Conservation (phyloP, 1,140 invertebrate genomes). For the Dinoponera quadriceps region DNA sequence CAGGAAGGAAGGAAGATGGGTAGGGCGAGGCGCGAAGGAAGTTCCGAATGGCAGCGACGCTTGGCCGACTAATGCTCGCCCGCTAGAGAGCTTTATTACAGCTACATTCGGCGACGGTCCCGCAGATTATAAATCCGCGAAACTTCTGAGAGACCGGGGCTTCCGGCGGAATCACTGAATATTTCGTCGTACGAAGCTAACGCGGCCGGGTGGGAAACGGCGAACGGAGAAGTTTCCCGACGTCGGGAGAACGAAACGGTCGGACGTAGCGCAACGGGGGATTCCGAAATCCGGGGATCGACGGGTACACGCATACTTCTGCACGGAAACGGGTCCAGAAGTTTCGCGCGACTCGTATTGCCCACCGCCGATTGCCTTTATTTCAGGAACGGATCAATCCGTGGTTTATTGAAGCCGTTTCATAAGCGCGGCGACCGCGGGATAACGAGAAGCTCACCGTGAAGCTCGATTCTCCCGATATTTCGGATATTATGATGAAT, state of each 20-base stretch:
- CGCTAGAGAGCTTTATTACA: constrained; percentile 18
- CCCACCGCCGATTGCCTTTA: neutral
- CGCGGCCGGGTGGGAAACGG: neutral
- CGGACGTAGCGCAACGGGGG: neutral
- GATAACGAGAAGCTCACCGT: too few species aligned
- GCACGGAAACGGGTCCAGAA: constrained; percentile 20
- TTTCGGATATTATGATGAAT: too few species aligned
- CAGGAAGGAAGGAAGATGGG: neutral
- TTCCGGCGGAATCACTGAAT: constrained; percentile 69
- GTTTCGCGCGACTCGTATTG: constrained; percentile 8
- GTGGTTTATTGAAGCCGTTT: neutral
- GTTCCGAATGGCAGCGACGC: neutral
- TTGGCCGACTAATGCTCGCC: neutral
- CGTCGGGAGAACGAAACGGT: constrained; percentile 22
- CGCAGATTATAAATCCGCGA: constrained; percentile 63
- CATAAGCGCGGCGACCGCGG: neutral
- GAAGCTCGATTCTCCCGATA: too few species aligned
- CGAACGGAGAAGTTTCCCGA: constrained; percentile 36
- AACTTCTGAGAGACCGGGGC: constrained; percentile 62
- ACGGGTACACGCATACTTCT: neutral
- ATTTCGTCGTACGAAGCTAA: constrained; percentile 35
- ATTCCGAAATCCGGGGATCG: constrained; percentile 47
- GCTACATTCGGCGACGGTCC: constrained; percentile 37
- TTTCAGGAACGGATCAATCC: neutral
- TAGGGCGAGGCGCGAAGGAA: constrained; percentile 4